Base-by-base conservation (phyloP, 1,140 invertebrate genomes). In the Harpegnathos saltator region DNA sequence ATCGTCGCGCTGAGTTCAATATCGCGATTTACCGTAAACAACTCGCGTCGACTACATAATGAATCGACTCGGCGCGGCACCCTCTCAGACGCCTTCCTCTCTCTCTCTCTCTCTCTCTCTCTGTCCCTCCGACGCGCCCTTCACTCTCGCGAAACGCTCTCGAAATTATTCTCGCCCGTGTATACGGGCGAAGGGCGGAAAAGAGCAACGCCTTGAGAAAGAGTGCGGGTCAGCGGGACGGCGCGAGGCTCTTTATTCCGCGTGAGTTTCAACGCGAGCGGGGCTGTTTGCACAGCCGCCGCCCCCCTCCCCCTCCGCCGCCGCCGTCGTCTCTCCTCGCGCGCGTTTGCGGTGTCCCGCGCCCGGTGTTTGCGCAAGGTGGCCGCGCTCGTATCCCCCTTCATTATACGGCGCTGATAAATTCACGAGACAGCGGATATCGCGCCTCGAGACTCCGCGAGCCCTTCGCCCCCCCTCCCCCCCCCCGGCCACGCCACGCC, bases 221-320 rank as follows among this genome's bases (percentile, higher is more conserved):
- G 65, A 72, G 38, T 58, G 33, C 73, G 12, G 68, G 85, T 80
- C 85, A 87, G 81, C 81, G 68, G 44, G 71, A 87, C 68, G 72
- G 72, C 68, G 72, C 26, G 72, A 87, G 26, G 4, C 19, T 72
- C 24, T 52, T 17, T 50, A 17, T 38, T 69, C 52, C 22, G 52
- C 68, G 68, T 29, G n/a, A n/a, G 29, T 26, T 38, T 26, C 24
- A 69, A 24, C 54, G 29, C 7, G 11, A 44, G 38, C 68, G 4
- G 61, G 50, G 69, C 29, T 88, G 85, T 88, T 88, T 88, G 82
- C 52, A 56, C 54, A 84, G 54, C 68, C 59, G n/a, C 17, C 63
- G 48, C 17, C 33, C 44, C 29, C n/a, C n/a, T n/a, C n/a, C n/a
- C n/a, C n/a, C n/a, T n/a, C n/a, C n/a, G n/a, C n/a, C n/a, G n/a